Evolutionary conservation across 2,888 invertebrate species (phyloP).

Genomic region (Sesamia inferens): DNA sequence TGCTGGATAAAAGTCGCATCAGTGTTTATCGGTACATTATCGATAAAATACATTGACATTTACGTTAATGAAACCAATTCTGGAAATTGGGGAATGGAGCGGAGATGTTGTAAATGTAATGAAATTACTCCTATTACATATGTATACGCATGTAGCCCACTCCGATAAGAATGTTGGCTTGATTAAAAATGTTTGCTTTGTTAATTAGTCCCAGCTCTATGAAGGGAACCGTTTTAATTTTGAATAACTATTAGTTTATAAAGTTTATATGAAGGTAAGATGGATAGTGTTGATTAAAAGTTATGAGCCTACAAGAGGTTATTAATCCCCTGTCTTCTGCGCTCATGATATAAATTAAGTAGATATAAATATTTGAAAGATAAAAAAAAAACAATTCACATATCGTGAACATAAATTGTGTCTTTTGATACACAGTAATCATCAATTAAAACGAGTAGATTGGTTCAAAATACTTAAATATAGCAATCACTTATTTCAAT

Average conservation of each 20-base stretch:
- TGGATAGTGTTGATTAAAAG: conserved; percentile 36
- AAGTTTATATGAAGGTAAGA: conserved; percentile 8
- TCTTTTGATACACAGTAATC: no score
- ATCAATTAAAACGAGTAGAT: no score
- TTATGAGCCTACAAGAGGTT: conserved; percentile 14
- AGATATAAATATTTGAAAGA: background rate
- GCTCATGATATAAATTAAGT: conserved; percentile 3
- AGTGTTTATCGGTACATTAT: conserved; percentile 73
- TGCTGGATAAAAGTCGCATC: conserved; percentile 71
- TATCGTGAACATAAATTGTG: no score
- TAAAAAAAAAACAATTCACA: no score
- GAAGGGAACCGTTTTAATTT: conserved; percentile 40
- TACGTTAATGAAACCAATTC: conserved; percentile 66
- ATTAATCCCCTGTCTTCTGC: conserved; percentile 2
- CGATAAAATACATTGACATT: conserved; percentile 71
- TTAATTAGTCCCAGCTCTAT: conserved; percentile 43
- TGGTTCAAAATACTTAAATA: no score
- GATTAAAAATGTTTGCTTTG: conserved; percentile 52
- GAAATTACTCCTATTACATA: conserved; percentile 57
- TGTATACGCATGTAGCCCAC: conserved; percentile 42
- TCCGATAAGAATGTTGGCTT: conserved; percentile 31
- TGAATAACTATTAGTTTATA: conserved; percentile 24
- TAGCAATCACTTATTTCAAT: no score
- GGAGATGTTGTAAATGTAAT: conserved; percentile 55
- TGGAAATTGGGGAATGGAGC: conserved; percentile 57